These are phyloP conservation scores for Meliscaeva auricollis DNA, from an alignment of 2,888 invertebrate genomes.

Conservation along the genomic window DNA sequence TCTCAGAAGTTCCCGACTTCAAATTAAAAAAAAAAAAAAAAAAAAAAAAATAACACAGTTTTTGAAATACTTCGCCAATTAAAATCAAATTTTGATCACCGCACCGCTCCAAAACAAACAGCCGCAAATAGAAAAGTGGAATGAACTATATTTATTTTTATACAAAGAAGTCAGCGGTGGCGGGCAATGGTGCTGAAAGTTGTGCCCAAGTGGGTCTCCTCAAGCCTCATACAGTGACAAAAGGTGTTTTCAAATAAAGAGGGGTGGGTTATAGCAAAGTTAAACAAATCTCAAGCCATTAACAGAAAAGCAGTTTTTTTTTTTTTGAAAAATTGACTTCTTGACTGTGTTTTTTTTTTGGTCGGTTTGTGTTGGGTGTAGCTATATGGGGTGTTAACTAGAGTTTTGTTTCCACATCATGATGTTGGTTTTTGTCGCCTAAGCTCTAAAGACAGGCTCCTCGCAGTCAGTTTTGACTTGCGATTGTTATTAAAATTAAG, in stretches of 20 bases:
- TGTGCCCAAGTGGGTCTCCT: slow-evolving; percentile 23
- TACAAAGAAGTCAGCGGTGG: too few relatives aligned
- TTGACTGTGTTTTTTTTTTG: not conserved
- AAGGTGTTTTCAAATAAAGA: not conserved
- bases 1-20: not conserved
- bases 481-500: slow-evolving; percentile 14
- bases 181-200: slow-evolving; percentile 57
- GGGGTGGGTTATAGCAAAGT: slow-evolving; percentile 15
- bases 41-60: not conserved
- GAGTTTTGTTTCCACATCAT: slow-evolving; percentile 9
- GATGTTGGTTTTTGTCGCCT: slow-evolving; percentile 43
- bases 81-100: slow-evolving; percentile 71
- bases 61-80: slow-evolving; percentile 66
- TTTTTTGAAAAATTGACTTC: slow-evolving; percentile 2
- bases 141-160: slow-evolving; percentile 61
- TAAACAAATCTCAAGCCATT: slow-evolving; percentile 57
- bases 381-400: too few relatives aligned
- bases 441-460: slow-evolving; percentile 26
- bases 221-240: not conserved
- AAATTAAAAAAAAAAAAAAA: not conserved
- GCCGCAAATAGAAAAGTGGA: slow-evolving; percentile 42
- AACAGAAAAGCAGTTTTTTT: slow-evolving; percentile 15
- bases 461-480: slow-evolving; percentile 40
- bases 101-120: not conserved
- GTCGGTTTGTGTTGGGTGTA: not conserved